Conservation (phyloP, 2,888 invertebrate species). For the Hypercompe scribonia region DNA sequence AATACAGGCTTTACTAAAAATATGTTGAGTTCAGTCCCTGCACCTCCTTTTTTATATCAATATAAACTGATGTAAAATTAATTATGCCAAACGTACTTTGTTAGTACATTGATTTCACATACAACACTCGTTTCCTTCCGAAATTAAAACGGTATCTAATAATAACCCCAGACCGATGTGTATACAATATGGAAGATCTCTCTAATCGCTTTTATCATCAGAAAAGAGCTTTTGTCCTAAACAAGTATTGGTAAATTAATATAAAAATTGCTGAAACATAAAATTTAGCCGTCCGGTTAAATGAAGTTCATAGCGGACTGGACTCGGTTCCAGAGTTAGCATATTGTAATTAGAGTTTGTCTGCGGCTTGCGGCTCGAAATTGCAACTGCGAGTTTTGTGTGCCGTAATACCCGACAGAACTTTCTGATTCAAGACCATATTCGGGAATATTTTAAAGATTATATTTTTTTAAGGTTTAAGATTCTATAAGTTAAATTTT, state of each 20-base stretch:
- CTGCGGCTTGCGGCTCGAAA: slow-evolving; percentile 19
- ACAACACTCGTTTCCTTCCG: background rate
- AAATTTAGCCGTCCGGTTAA: background rate
- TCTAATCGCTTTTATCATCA: background rate
- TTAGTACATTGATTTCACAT: background rate
- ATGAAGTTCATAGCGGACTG: background rate
- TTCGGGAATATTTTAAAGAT: slow-evolving; percentile 8
- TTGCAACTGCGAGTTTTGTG: slow-evolving; percentile 17
- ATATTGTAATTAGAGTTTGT: slow-evolving; percentile 30
- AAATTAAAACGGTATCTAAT: background rate
- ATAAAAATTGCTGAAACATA: background rate
- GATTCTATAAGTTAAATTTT: background rate
- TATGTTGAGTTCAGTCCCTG: background rate
- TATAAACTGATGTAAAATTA: background rate
- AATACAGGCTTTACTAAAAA: background rate
- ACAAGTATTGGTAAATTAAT: background rate
- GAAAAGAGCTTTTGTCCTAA: background rate
- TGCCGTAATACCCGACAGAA: slow-evolving; percentile 16
- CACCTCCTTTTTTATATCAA: background rate
- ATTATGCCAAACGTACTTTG: background rate
- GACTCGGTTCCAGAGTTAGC: slow-evolving; percentile 15
- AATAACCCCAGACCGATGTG: background rate
- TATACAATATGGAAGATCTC: background rate
- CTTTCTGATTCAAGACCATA: slow-evolving; percentile 4
- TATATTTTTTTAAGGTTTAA: background rate